Conservation (phyloP, 1,140 invertebrate genomes). For the Pseudomyrmex concolor region DNA sequence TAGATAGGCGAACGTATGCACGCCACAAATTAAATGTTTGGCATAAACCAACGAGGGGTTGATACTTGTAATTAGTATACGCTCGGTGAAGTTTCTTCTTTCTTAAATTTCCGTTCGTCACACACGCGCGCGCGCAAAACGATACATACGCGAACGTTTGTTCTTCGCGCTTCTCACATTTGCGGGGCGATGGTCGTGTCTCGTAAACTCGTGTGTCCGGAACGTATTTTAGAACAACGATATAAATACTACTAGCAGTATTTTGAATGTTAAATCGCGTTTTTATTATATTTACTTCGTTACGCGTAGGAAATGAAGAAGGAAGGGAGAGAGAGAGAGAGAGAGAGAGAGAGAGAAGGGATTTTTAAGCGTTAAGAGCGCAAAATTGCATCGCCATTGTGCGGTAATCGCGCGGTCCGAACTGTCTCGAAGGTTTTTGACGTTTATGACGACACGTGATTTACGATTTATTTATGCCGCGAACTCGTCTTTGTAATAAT, state of each 20-base stretch:
- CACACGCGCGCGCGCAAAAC: not conserved
- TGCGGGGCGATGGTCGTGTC: no score
- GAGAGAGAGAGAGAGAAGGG: not conserved
- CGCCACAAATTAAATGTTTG: conserved; percentile 59
- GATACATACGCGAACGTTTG: not conserved
- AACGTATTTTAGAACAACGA: not conserved
- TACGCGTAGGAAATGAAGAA: not conserved
- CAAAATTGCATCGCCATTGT: conserved; percentile 72
- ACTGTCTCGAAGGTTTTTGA: conserved; percentile 80
- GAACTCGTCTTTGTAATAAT: conserved; percentile 77
- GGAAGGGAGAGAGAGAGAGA: not conserved
- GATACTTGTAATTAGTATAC: conserved; percentile 54
- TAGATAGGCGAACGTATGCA: conserved; percentile 59
- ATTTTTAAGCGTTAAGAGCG: conserved; percentile 74
- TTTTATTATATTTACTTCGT: conserved; percentile 13
- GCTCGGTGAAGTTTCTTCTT: conserved; percentile 27
- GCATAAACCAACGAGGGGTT: conserved; percentile 61
- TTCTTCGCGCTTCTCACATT: not conserved
- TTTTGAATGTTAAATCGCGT: not conserved
- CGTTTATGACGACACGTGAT: conserved; percentile 81
- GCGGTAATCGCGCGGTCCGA: conserved; percentile 71
- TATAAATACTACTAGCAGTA: not conserved
- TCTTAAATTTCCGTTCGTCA: conserved; percentile 3
- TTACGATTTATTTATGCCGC: conserved; percentile 84
- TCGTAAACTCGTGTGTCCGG: no score